Evolutionary conservation across 2,113 vertebrate genomes (phyloP).

Genomic region (Oryzias woworae): DNA sequence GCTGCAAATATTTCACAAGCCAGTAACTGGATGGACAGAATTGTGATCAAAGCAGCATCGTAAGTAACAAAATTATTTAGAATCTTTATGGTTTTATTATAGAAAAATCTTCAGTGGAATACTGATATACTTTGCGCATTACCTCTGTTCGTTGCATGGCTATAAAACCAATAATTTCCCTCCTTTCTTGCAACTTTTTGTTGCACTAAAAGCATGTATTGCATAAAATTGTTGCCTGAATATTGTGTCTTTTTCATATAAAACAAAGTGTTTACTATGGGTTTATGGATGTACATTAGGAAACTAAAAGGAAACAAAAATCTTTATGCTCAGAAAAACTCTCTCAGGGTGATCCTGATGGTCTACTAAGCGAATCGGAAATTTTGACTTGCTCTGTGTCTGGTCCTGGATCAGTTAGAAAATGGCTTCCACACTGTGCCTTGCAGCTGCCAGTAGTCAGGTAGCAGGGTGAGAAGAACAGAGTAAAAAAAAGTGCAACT

Average conservation of each 20-base stretch:
- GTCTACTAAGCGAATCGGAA: slow-evolving; percentile 19
- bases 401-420: slow-evolving; percentile 65
- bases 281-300: slow-evolving; percentile 29
- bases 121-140: slow-evolving; percentile 1
- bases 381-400: slow-evolving; percentile 29
- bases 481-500: slow-evolving; percentile 52
- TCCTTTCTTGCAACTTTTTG: slow-evolving; percentile 24
- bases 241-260: slow-evolving; percentile 35
- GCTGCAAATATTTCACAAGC: slow-evolving; percentile 34
- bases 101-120: slow-evolving; percentile 17
- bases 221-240: slow-evolving; percentile 40
- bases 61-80: slow-evolving; percentile 49
- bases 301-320: slow-evolving; percentile 14
- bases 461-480: slow-evolving; percentile 73
- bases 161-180: slow-evolving; percentile 19
- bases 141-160: slow-evolving; percentile 18
- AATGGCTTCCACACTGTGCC: slow-evolving; percentile 79
- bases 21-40: slow-evolving; percentile 30
- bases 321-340: slow-evolving; percentile 20
- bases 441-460: slow-evolving; percentile 75
- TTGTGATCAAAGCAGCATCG: slow-evolving; percentile 22
- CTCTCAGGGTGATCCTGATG: slow-evolving; percentile 23
- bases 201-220: slow-evolving; percentile 23
- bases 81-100: slow-evolving; percentile 26
- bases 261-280: slow-evolving; percentile 41